Percentiles rank a stretch among this genome's conserved stretches.
Evolutionary conservation across 2,888 invertebrate species (phyloP).

Genomic region (Rhopalosiphum nymphaeae): DNA sequence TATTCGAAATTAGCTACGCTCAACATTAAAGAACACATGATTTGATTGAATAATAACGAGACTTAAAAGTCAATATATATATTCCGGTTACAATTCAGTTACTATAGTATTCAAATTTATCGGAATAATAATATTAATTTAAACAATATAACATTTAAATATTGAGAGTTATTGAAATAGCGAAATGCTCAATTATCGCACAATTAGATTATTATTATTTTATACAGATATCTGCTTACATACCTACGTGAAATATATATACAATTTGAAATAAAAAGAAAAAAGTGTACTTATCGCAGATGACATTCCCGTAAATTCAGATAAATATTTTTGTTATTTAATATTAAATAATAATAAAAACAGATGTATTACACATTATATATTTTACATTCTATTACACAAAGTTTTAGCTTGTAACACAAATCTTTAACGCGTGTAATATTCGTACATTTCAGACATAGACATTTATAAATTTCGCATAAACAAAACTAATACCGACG

Average conservation of each 20-base stretch:
- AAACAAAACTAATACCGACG: not conserved
- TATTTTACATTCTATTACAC: not conserved
- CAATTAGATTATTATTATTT: not conserved
- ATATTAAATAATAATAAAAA: not conserved
- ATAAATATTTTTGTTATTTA: not conserved
- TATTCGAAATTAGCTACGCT: conserved; percentile 37
- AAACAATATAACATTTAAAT: not conserved
- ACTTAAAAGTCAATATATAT: conserved; percentile 6
- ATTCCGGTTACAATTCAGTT: not conserved
- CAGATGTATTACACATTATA: no score
- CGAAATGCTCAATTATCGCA: not conserved
- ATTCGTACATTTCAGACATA: not conserved
- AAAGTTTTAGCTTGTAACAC: not conserved
- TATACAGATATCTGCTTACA: not conserved
- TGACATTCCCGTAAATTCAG: not conserved
- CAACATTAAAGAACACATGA: conserved; percentile 32
- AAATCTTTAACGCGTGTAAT: not conserved
- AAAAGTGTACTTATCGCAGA: not conserved
- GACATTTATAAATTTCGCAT: not conserved
- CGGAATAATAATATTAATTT: conserved; percentile 4
- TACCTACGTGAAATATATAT: not conserved
- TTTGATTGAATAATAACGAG: conserved; percentile 36
- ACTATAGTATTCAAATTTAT: conserved; percentile 8
- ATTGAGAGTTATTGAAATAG: not conserved
- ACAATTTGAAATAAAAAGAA: not conserved